Conservation (phyloP, 1,140 invertebrate genomes). For the Caenorhabditis remanei region DNA sequence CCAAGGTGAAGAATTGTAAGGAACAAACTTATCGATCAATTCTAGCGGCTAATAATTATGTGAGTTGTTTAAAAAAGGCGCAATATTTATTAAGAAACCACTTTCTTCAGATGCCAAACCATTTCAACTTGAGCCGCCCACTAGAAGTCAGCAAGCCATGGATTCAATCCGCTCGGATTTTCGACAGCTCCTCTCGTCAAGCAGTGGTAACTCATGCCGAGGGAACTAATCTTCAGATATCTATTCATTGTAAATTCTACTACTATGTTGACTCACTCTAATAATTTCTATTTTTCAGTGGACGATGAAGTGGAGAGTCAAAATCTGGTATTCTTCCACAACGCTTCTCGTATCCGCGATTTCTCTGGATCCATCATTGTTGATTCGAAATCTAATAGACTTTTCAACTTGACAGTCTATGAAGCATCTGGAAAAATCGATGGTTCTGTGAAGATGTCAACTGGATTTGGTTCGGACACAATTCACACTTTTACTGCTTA, state of each 20-base stretch:
- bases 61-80: constrained; percentile 40
- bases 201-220: constrained; percentile 65
- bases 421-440: constrained; percentile 66
- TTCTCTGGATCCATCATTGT: constrained; percentile 66
- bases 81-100: constrained; percentile 4
- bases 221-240: constrained; percentile 64
- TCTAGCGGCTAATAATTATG: constrained; percentile 62
- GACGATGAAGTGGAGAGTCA: constrained; percentile 41
- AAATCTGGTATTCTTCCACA: constrained; percentile 63
- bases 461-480: constrained; percentile 56
- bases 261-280: not conserved
- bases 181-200: constrained; percentile 60
- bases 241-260: constrained; percentile 56
- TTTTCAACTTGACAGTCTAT: constrained; percentile 64
- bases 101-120: constrained; percentile 50
- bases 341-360: constrained; percentile 60
- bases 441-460: constrained; percentile 65
- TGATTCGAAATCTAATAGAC: constrained; percentile 61
- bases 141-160: constrained; percentile 61
- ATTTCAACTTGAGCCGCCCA: constrained; percentile 58
- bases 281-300: constrained; percentile 22
- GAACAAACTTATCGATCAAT: constrained; percentile 65
- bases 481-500: constrained; percentile 62
- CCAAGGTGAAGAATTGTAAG: constrained; percentile 66
- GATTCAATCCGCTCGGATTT: constrained; percentile 68